Percentiles rank a stretch among this genome's conserved stretches.
Evolutionary conservation across 2,113 vertebrate species (phyloP).

Genomic region (Tragelaphus imberbis): DNA sequence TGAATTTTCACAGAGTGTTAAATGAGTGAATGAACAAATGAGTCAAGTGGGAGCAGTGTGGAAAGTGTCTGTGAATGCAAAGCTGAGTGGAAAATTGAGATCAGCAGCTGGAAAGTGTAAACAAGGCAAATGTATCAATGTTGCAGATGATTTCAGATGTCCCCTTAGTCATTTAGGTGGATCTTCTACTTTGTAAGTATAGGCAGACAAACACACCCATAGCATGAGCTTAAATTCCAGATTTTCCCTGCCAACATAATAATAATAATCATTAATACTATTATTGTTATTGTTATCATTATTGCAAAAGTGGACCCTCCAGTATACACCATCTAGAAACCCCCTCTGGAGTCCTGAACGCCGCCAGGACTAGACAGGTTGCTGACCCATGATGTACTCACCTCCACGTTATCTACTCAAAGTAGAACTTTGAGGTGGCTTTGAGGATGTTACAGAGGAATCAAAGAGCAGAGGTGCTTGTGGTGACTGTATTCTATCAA

Average conservation of each 20-base stretch:
- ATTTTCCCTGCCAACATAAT: background rate
- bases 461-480: background rate
- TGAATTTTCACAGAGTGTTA: background rate
- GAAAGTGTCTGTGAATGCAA: background rate
- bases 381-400: background rate
- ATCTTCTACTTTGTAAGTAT: background rate
- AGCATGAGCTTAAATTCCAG: background rate
- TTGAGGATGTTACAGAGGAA: background rate
- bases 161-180: background rate
- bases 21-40: background rate
- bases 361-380: background rate
- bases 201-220: background rate
- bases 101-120: background rate
- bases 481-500: background rate
- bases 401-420: background rate
- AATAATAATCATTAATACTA: background rate
- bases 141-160: background rate
- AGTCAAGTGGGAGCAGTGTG: background rate
- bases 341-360: background rate
- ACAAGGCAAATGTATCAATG: background rate
- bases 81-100: conserved; percentile 5
- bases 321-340: background rate
- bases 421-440: background rate
- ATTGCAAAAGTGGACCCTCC: background rate
- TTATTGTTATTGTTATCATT: background rate